Percentiles rank a stretch among this genome's conserved stretches.
Conservation (phyloP, 2,113 vertebrate genomes). For the Sprattus sprattus region DNA sequence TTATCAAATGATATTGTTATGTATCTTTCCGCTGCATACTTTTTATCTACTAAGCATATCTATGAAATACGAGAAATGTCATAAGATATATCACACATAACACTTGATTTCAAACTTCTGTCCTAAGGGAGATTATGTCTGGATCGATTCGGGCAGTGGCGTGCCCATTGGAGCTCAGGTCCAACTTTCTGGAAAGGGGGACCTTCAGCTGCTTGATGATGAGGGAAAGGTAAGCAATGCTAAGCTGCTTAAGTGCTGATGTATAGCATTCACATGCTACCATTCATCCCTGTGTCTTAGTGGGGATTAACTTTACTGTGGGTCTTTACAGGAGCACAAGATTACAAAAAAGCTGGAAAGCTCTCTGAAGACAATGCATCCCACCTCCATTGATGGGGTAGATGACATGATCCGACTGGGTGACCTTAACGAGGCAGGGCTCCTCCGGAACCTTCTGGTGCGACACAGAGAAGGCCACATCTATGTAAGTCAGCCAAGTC, state of each 20-base stretch:
- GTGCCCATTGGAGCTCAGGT: slow-evolving; percentile 87
- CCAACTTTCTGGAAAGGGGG: slow-evolving; percentile 76
- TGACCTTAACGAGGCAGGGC: slow-evolving; percentile 89
- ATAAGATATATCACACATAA: background rate
- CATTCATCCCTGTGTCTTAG: background rate
- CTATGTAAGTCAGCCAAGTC: slow-evolving; percentile 78
- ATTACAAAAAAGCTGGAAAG: slow-evolving; percentile 70
- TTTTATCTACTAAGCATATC: background rate
- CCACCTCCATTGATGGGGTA: slow-evolving; percentile 82
- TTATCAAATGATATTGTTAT: background rate
- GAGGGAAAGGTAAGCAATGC: slow-evolving; percentile 85
- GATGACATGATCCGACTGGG: slow-evolving; percentile 95
- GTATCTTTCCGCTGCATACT: background rate
- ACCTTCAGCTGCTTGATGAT: slow-evolving; percentile 84
- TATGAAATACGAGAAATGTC: background rate
- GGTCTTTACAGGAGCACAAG: slow-evolving; percentile 81
- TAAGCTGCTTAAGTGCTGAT: background rate
- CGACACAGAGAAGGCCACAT: slow-evolving; percentile 88
- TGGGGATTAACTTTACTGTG: background rate
- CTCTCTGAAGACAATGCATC: slow-evolving; percentile 82
- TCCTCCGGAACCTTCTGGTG: slow-evolving; percentile 91
- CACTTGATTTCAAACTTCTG: background rate
- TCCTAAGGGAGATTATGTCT: slow-evolving; percentile 89
- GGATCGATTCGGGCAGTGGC: slow-evolving; percentile 74
- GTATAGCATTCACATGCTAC: background rate